These are phyloP conservation scores for Porites cylindrica DNA, from an alignment of 92 coral and sea anemone genomes.

Conservation along the genomic window DNA sequence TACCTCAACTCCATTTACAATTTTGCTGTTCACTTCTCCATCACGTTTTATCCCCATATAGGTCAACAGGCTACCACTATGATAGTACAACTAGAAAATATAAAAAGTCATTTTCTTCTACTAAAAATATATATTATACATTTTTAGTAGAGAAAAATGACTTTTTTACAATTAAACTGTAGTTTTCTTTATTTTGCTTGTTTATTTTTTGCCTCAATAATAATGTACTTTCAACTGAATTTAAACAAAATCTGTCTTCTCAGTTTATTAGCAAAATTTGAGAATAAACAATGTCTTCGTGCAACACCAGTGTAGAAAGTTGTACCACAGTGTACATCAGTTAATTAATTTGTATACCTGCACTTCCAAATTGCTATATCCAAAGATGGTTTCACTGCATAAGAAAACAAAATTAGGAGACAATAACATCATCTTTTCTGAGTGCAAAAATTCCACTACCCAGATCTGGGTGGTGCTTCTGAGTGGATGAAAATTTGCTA, in stretches of 20 bases:
- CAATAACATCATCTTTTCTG: too few relatives aligned
- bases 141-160: neutral
- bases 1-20: slow-evolving; percentile 89
- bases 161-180: neutral
- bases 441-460: too few relatives aligned
- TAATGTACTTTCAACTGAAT: too few relatives aligned
- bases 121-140: neutral
- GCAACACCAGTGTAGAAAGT: neutral
- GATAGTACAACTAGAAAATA: slow-evolving; percentile 87
- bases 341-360: slow-evolving; percentile 74
- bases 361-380: slow-evolving; percentile 87
- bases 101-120: too few relatives aligned
- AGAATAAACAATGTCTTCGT: neutral
- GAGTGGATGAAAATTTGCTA: too few relatives aligned
- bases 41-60: slow-evolving; percentile 89
- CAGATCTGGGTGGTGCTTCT: too few relatives aligned
- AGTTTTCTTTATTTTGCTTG: too few relatives aligned
- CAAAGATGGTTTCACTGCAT: slow-evolving; percentile 97
- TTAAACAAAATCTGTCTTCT: too few relatives aligned
- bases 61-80: slow-evolving; percentile 93
- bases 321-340: neutral
- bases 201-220: too few relatives aligned
- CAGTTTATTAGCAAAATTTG: too few relatives aligned
- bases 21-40: slow-evolving; percentile 69
- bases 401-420: slow-evolving; percentile 1